Percentiles rank a stretch among this genome's conserved stretches.
Conservation (phyloP, 92 coral and sea anemone genomes). For the Porites rus region DNA sequence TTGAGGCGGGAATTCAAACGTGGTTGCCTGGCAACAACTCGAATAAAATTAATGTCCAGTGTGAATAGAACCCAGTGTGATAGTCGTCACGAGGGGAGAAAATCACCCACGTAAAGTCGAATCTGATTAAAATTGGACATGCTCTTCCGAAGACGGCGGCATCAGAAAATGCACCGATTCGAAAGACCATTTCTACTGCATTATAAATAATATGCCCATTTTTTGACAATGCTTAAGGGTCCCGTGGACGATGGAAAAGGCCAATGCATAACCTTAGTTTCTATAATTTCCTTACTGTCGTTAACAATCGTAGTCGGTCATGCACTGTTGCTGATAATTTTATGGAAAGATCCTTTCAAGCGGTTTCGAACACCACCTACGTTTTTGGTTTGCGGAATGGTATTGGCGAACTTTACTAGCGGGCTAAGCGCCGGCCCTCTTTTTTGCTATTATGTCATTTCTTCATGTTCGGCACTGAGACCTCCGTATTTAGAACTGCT, state of each 20-base stretch:
- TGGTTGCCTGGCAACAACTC: not conserved
- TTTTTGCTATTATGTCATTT: not conserved
- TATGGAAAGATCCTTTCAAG: conserved; percentile 53
- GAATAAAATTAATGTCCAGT: too few relatives aligned
- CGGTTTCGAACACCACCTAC: conserved; percentile 51
- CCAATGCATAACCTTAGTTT: conserved; percentile 10
- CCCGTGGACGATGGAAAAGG: not conserved
- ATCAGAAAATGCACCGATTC: not conserved
- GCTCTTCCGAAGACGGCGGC: not conserved
- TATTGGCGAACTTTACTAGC: conserved; percentile 31
- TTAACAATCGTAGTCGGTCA: conserved; percentile 24
- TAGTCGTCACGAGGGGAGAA: not conserved
- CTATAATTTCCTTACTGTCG: conserved; percentile 13
- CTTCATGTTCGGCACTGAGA: not conserved
- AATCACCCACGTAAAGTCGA: not conserved
- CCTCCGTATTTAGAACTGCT: not conserved
- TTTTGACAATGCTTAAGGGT: too few relatives aligned
- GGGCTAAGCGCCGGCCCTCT: conserved; percentile 42
- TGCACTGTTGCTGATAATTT: conserved; percentile 21
- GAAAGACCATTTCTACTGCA: not conserved
- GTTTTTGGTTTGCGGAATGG: conserved; percentile 33
- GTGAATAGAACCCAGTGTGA: not conserved
- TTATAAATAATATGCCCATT: not conserved
- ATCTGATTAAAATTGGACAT: not conserved
- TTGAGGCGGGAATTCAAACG: not conserved